Conservation (phyloP, 1,140 invertebrate species). For the Asobara japonica region DNA sequence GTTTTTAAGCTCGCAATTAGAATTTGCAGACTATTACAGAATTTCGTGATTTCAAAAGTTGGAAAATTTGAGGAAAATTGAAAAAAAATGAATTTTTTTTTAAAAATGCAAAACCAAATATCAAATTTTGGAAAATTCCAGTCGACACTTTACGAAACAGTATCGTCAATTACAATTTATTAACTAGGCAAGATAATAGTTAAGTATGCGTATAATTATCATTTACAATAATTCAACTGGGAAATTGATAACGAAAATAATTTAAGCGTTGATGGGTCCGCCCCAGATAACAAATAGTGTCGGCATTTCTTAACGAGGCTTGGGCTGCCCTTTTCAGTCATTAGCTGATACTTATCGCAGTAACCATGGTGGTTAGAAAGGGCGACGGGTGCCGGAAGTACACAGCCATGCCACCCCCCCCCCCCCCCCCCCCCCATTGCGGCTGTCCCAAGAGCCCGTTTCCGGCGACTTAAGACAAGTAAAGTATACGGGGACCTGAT, state of each 20-base stretch:
- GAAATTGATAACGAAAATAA: not conserved
- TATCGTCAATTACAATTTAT: no score
- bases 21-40: no score
- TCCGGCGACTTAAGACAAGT: not conserved
- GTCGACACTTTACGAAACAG: no score
- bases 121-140: no score
- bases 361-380: slow-evolving; percentile 59
- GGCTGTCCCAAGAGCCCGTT: not conserved
- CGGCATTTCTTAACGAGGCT: slow-evolving; percentile 59
- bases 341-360: slow-evolving; percentile 58
- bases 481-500: not conserved
- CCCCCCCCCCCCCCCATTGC: not conserved
- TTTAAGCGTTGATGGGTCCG: not conserved
- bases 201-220: no score
- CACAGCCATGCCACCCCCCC: not conserved
- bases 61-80: no score
- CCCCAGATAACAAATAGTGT: slow-evolving; percentile 43
- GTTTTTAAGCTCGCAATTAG: no score
- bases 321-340: slow-evolving; percentile 56
- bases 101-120: no score
- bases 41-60: no score
- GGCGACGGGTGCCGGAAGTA: slow-evolving; percentile 37
- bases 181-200: no score
- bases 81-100: no score
- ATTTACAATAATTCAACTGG: no score